Percentiles rank a stretch among this genome's conserved stretches.
These are phyloP conservation scores for Phoenoteleia sp. DNA, from an alignment of 2,888 invertebrate species.

Conservation along the genomic window DNA sequence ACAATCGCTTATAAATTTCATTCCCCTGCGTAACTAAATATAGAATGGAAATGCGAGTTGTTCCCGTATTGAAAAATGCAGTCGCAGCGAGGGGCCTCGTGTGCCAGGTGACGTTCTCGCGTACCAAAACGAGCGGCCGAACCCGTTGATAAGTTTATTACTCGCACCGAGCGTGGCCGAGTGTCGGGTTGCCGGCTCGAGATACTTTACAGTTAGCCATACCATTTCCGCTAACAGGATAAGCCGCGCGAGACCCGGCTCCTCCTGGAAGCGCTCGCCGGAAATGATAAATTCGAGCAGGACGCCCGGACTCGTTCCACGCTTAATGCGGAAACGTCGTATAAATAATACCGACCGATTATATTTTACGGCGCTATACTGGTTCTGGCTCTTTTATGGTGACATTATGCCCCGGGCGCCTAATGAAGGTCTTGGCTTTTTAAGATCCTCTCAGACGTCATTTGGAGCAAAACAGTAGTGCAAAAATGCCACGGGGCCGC, in stretches of 20 bases:
- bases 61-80: slow-evolving; percentile 13
- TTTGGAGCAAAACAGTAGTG: slow-evolving; percentile 40
- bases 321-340: slow-evolving; percentile 54
- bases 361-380: slow-evolving; percentile 57
- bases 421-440: slow-evolving; percentile 45
- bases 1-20: too few species aligned
- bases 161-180: slow-evolving; percentile 32
- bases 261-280: slow-evolving; percentile 6
- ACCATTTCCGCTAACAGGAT: slow-evolving; percentile 49
- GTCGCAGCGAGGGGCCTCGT: slow-evolving; percentile 32
- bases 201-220: slow-evolving; percentile 67
- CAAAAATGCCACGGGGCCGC: slow-evolving; percentile 7
- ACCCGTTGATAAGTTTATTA: slow-evolving; percentile 64
- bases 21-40: neutral
- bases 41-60: slow-evolving; percentile 15
- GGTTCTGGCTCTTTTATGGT: slow-evolving; percentile 38
- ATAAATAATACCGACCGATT: slow-evolving; percentile 57
- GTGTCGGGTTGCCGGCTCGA: slow-evolving; percentile 20
- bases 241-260: slow-evolving; percentile 10
- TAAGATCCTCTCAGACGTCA: slow-evolving; percentile 33
- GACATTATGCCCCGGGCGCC: slow-evolving; percentile 7
- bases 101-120: slow-evolving; percentile 55
- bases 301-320: slow-evolving; percentile 25
- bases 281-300: slow-evolving; percentile 62
- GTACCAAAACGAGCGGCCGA: slow-evolving; percentile 32